These are phyloP conservation scores for Hypomecis atomaria DNA, from an alignment of 2,888 invertebrate genomes.

Conservation along the genomic window DNA sequence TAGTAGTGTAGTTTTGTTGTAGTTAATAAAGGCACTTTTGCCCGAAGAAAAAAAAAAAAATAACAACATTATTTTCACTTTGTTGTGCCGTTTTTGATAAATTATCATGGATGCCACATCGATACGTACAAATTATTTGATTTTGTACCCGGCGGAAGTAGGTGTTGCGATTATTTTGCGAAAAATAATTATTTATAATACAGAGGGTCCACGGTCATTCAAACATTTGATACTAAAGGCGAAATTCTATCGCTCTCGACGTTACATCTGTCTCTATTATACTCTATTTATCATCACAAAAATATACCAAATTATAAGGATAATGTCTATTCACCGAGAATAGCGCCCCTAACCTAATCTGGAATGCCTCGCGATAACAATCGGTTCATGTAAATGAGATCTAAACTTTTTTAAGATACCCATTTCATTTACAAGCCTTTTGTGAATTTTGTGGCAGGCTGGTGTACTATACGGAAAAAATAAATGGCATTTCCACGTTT, in stretches of 20 bases:
- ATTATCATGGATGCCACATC: too few species aligned
- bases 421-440: conserved; percentile 14
- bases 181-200: conserved; percentile 16
- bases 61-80: too few species aligned
- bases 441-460: neutral
- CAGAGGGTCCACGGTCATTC: conserved; percentile 2
- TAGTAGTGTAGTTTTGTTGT: too few species aligned
- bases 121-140: too few species aligned
- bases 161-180: too few species aligned
- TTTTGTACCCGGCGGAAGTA: too few species aligned
- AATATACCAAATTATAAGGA: neutral
- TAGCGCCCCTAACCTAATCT: conserved; percentile 2
- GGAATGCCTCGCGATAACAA: conserved; percentile 17
- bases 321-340: neutral
- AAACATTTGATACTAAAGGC: neutral
- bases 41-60: too few species aligned
- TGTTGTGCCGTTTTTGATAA: too few species aligned
- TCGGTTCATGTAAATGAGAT: conserved; percentile 22
- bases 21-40: too few species aligned
- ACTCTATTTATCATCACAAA: neutral
- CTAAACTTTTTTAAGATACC: conserved; percentile 11
- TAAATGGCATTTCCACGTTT: too few species aligned
- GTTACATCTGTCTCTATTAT: neutral
- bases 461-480: too few species aligned
- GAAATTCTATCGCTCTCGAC: neutral